These are phyloP conservation scores for Bombus confusus DNA, from an alignment of 1,140 invertebrate genomes.

Conservation along the genomic window DNA sequence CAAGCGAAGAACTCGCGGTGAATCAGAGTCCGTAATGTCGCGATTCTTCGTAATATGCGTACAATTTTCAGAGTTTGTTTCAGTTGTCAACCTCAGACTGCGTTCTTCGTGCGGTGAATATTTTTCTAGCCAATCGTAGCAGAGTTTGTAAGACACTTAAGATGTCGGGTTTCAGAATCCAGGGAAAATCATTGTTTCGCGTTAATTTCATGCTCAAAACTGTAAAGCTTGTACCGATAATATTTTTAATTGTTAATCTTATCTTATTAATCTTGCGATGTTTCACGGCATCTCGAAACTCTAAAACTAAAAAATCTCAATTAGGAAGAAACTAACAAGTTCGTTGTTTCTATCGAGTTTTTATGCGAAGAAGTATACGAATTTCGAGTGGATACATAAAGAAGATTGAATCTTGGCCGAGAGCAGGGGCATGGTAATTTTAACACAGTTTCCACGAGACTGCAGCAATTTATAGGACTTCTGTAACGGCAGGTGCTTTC, in stretches of 20 bases:
- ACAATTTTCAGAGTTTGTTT: neutral
- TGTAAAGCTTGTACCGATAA: too few species aligned
- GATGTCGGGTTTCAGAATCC: too few species aligned
- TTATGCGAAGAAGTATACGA: neutral
- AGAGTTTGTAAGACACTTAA: too few species aligned
- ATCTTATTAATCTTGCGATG: too few species aligned
- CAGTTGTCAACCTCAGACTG: too few species aligned
- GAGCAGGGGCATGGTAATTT: constrained; percentile 21
- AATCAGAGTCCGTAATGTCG: neutral
- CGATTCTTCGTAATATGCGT: neutral
- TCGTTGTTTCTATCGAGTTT: neutral
- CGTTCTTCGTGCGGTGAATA: too few species aligned
- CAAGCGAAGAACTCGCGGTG: neutral
- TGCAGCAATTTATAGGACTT: constrained; percentile 46
- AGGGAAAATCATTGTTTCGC: too few species aligned
- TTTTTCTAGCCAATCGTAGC: too few species aligned
- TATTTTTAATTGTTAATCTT: too few species aligned
- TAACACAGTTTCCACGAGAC: constrained; percentile 37
- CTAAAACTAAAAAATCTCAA: too few species aligned
- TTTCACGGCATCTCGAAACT: too few species aligned
- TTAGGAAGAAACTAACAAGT: neutral
- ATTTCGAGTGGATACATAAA: constrained; percentile 7
- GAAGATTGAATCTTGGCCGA: constrained; percentile 16
- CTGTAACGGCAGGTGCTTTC: constrained; percentile 39
- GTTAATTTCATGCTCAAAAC: too few species aligned